Percentiles rank a stretch among this genome's conserved stretches.
These are phyloP conservation scores for Hoplodrina blanda DNA, from an alignment of 2,888 invertebrate species.

Conservation along the genomic window DNA sequence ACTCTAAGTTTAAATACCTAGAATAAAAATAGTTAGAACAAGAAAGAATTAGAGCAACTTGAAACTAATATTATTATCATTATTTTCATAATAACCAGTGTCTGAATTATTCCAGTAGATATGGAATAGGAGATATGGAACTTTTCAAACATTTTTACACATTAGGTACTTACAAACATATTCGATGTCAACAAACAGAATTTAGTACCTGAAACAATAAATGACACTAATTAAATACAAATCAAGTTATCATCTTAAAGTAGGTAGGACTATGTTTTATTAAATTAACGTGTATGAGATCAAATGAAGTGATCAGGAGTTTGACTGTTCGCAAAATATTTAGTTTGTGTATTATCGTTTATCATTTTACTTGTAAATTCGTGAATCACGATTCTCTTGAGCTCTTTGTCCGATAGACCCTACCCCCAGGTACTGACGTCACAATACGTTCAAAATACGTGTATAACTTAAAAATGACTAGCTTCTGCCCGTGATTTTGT, in stretches of 20 bases:
- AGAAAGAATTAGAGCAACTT: not conserved
- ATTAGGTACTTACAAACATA: constrained; percentile 53
- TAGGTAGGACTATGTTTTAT: constrained; percentile 17
- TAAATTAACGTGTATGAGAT: constrained; percentile 50
- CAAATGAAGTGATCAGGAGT: constrained; percentile 78
- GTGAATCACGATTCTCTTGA: constrained; percentile 72
- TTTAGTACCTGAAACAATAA: constrained; percentile 69
- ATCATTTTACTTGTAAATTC: constrained; percentile 66
- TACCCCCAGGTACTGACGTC: constrained; percentile 31
- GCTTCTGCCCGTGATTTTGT: too few species aligned
- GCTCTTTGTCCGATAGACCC: constrained; percentile 44
- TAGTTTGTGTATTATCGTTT: constrained; percentile 74
- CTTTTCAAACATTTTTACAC: not conserved
- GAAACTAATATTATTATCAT: too few species aligned
- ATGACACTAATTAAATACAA: constrained; percentile 29
- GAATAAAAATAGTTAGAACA: not conserved
- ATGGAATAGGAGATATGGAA: too few species aligned
- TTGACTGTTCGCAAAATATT: constrained; percentile 71
- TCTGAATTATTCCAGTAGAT: too few species aligned
- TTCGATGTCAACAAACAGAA: constrained; percentile 33
- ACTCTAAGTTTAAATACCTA: too few species aligned
- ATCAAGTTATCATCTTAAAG: constrained; percentile 42
- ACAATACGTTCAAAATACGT: constrained; percentile 15
- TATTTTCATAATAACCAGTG: too few species aligned
- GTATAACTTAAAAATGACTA: not conserved